Percentiles rank a stretch among this genome's conserved stretches.
phyloP scores from a whole-genome alignment of 1,140 invertebrate species.

The Pseudomyrmex pallidus region DNA sequence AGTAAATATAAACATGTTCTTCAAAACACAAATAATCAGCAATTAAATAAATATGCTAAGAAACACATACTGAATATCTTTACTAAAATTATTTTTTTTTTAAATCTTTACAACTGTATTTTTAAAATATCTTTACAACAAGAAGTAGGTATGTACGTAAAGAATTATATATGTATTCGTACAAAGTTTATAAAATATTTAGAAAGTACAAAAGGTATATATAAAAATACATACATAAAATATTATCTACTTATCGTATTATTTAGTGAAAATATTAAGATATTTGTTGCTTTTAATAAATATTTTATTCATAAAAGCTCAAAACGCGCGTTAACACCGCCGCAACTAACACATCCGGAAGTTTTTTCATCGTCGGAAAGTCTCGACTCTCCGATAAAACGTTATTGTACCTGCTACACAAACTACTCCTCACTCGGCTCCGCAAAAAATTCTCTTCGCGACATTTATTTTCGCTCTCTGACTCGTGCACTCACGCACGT shows the following conservation, averaged over 20 bases:
- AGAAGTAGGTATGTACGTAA: too few species aligned
- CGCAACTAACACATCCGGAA: slow-evolving; percentile 26
- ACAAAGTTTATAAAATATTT: neutral
- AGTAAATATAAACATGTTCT: slow-evolving; percentile 21
- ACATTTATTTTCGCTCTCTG: slow-evolving; percentile 55
- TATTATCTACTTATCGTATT: neutral
- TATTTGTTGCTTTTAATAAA: slow-evolving; percentile 22
- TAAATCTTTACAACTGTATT: neutral
- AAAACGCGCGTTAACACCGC: slow-evolving; percentile 49
- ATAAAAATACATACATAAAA: too few species aligned
- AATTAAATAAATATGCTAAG: neutral
- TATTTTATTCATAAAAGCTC: slow-evolving; percentile 63
- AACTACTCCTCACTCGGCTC: slow-evolving; percentile 49
- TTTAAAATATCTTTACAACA: neutral
- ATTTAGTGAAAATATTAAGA: neutral
- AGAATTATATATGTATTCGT: neutral
- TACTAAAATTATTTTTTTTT: neutral
- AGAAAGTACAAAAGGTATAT: neutral
- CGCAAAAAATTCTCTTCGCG: slow-evolving; percentile 25
- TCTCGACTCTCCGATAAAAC: slow-evolving; percentile 56
- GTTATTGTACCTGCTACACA: slow-evolving; percentile 69
- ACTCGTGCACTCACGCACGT: slow-evolving; percentile 50
- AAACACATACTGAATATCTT: neutral
- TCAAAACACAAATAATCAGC: neutral
- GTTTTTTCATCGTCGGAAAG: slow-evolving; percentile 65